Evolutionary conservation across 2,888 invertebrate species (phyloP).

Genomic region (Dryobotodes eremita): DNA sequence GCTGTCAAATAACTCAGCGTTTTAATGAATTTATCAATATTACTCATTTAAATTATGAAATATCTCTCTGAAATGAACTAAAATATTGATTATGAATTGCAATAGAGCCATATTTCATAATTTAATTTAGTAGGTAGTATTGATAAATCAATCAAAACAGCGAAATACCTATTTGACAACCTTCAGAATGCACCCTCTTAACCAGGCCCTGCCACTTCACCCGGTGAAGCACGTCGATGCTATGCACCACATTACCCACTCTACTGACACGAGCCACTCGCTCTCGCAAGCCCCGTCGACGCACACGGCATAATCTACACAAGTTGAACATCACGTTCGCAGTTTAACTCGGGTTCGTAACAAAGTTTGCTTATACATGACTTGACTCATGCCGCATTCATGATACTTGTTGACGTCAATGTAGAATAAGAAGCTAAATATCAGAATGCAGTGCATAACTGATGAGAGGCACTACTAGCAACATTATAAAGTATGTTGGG

Average conservation of each 20-base stretch:
- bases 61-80: background rate
- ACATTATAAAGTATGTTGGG: background rate
- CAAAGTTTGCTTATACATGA: no score
- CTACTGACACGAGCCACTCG: background rate
- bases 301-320: no score
- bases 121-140: background rate
- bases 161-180: background rate
- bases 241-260: background rate
- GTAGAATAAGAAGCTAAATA: background rate
- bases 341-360: background rate
- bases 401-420: background rate
- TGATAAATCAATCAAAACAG: background rate
- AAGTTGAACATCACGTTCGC: background rate
- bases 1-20: background rate
- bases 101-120: background rate
- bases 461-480: background rate
- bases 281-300: background rate
- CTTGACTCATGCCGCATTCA: background rate
- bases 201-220: background rate
- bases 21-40: background rate
- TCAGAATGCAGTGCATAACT: background rate
- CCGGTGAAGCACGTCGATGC: background rate
- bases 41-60: background rate
- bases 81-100: background rate
- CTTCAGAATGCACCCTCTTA: background rate